Percentiles rank a stretch among this genome's conserved stretches.
Evolutionary conservation across 2,888 invertebrate species (phyloP).

Genomic region (Frankliniella fusca): DNA sequence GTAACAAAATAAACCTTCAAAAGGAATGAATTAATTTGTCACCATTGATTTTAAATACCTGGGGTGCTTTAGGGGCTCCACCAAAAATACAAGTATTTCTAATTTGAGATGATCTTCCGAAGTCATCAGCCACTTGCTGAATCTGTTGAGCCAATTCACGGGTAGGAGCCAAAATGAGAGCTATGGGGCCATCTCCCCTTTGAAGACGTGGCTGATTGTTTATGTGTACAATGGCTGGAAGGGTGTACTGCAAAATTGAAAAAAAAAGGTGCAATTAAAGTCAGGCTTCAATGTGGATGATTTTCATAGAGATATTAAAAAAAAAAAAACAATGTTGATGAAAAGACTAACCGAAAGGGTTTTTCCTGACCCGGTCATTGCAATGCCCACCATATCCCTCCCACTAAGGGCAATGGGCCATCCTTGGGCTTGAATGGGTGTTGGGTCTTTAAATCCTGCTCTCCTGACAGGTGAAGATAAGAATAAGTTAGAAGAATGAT

Average conservation of each 20-base stretch:
- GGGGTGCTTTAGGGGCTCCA: slow-evolving; percentile 93
- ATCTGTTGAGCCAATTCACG: slow-evolving; percentile 88
- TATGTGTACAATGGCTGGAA: slow-evolving; percentile 95
- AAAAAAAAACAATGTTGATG: neutral
- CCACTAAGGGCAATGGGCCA: slow-evolving; percentile 95
- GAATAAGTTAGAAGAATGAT: neutral
- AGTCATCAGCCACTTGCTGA: slow-evolving; percentile 85
- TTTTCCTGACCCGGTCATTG: slow-evolving; percentile 90
- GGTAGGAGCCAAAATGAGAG: slow-evolving; percentile 83
- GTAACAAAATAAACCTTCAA: too few relatives aligned
- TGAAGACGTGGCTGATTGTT: slow-evolving; percentile 81
- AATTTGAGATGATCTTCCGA: slow-evolving; percentile 82
- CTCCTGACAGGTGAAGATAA: slow-evolving; percentile 51
- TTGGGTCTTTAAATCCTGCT: slow-evolving; percentile 82
- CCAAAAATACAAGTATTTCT: slow-evolving; percentile 95
- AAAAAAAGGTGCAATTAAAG: slow-evolving; percentile 55
- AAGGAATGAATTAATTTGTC: too few relatives aligned
- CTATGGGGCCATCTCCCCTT: slow-evolving; percentile 90
- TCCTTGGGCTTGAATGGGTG: slow-evolving; percentile 91
- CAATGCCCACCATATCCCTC: slow-evolving; percentile 90
- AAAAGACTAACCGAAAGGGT: slow-evolving; percentile 61
- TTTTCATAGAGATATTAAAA: slow-evolving; percentile 5
- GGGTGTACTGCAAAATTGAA: slow-evolving; percentile 63
- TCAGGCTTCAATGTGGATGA: neutral
- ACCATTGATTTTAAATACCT: slow-evolving; percentile 49